phyloP scores from a whole-genome alignment of 1,140 invertebrate genomes.

The Lysiphlebus fabarum region DNA sequence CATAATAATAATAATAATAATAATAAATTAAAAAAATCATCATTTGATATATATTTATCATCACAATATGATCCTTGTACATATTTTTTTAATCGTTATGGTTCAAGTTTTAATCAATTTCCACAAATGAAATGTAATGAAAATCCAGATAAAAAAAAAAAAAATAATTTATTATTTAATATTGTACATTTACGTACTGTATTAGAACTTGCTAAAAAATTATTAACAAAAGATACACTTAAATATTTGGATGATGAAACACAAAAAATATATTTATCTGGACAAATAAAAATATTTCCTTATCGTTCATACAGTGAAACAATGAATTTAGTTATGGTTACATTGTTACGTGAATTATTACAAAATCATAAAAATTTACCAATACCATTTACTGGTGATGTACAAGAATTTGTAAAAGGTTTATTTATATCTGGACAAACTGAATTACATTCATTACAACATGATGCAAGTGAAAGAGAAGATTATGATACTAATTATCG shows the following conservation, averaged over 20 bases:
- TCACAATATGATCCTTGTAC: constrained; percentile 75
- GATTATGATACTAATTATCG: constrained; percentile 74
- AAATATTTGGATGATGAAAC: constrained; percentile 80
- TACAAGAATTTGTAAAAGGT: constrained; percentile 83
- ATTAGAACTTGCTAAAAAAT: constrained; percentile 76
- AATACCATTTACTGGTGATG: constrained; percentile 86
- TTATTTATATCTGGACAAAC: constrained; percentile 90
- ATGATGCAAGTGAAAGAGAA: constrained; percentile 77
- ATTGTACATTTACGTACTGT: constrained; percentile 76
- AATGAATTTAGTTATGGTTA: constrained; percentile 89
- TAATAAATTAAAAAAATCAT: constrained; percentile 47
- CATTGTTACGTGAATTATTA: constrained; percentile 84
- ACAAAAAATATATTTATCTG: constrained; percentile 59
- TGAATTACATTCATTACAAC: constrained; percentile 80
- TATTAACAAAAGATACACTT: constrained; percentile 84
- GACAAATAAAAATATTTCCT: constrained; percentile 70
- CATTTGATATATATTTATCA: constrained; percentile 64
- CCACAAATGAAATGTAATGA: constrained; percentile 73
- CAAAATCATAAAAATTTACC: constrained; percentile 88
- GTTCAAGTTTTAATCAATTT: constrained; percentile 88
- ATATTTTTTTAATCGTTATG: constrained; percentile 88
- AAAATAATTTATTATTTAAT: constrained; percentile 63
- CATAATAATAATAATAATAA: constrained; percentile 39
- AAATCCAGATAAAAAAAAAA: constrained; percentile 63
- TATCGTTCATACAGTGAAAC: constrained; percentile 94